Conservation (phyloP, 35 echinoderm and acorn worm genomes). For the Heliocidaris erythrogramma region DNA sequence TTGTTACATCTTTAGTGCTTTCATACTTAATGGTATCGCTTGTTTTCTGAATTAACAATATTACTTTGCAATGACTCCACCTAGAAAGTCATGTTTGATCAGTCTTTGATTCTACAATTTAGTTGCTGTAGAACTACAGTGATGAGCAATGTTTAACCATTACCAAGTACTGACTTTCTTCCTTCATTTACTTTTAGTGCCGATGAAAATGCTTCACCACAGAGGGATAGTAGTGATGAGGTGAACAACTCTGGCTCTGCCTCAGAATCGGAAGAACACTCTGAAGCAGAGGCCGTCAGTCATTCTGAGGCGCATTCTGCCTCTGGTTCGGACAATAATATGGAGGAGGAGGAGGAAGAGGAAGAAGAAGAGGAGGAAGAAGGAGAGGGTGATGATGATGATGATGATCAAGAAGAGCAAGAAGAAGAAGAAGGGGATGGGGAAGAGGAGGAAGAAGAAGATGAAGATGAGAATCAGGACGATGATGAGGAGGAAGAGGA, state of each 20-base stretch:
- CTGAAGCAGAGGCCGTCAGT: constrained; percentile 53
- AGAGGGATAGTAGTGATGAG: constrained; percentile 31
- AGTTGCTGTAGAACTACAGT: neutral
- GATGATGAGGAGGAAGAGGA: constrained; percentile 72
- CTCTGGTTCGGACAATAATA: constrained; percentile 56
- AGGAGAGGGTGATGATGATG: constrained; percentile 40
- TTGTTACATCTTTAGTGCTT: too few species aligned
- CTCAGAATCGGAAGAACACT: constrained; percentile 57
- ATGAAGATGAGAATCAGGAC: constrained; percentile 60
- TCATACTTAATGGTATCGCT: too few species aligned
- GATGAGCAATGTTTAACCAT: neutral
- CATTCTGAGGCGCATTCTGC: constrained; percentile 55
- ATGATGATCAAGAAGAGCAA: constrained; percentile 39
- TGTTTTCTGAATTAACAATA: too few species aligned
- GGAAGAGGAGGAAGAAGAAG: constrained; percentile 61
- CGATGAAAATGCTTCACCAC: constrained; percentile 45
- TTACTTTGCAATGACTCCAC: too few species aligned
- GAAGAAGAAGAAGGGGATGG: constrained; percentile 57
- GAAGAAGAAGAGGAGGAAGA: constrained; percentile 60
- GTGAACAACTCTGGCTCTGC: constrained; percentile 48
- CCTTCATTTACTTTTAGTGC: constrained; percentile 7
- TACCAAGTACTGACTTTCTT: neutral
- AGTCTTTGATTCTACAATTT: neutral
- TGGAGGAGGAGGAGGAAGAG: constrained; percentile 68
- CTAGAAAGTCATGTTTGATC: too few species aligned